Base-by-base conservation (phyloP, 2,888 invertebrate species). In the Crioceris asparagi region DNA sequence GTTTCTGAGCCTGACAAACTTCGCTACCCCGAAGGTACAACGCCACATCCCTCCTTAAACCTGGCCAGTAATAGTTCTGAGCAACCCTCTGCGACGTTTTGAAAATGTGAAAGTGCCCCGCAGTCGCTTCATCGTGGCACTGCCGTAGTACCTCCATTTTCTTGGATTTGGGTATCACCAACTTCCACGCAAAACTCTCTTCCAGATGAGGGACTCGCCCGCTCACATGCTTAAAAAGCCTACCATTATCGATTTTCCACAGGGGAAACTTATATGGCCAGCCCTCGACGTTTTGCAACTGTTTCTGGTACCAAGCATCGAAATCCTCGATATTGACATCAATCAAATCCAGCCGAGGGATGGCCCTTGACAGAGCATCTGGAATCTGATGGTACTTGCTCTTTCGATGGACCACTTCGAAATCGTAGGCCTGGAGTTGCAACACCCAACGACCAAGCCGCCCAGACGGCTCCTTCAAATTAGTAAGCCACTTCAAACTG, bases 341-440 rank as follows among this genome's bases (percentile, higher is more conserved):
- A 3, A 18, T 17, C 12, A 40, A 34, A 17, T 27, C 16, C 2
- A 38, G 10, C 23, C 32, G 15, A 25, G 32, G 18, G 16, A 46
- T 39, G 1, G 43, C 17, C 14, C 43, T 36, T 5, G 42, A 48
- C 10, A 48, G 19, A 2, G 40, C 35, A 25, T 49, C 43, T 4
- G 47, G 46, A 17, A 47, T 40, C 0, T 47, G 14, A 35, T 46
- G 43, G 3, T 44, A 36, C 21, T 44, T 45, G 2, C 45, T 44
- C 27, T 44, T 44, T 2, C 43, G 39, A 23, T 47, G 47, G 1
- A 38, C 34, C 3, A 45, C 32, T 6, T 32, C 38, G 31, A 45
- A 45, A 17, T 40, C 35, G 35, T 40, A 41, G 14, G 39, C 41
- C 17, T 47, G 41, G 12, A 42, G 18, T 4, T 31, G 21, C 8